A percentile compares a stretch with the other conserved stretches of the same genome.
Evolutionary conservation across 2,113 vertebrate species (phyloP).

Genomic region (Miniopterus natalensis): DNA sequence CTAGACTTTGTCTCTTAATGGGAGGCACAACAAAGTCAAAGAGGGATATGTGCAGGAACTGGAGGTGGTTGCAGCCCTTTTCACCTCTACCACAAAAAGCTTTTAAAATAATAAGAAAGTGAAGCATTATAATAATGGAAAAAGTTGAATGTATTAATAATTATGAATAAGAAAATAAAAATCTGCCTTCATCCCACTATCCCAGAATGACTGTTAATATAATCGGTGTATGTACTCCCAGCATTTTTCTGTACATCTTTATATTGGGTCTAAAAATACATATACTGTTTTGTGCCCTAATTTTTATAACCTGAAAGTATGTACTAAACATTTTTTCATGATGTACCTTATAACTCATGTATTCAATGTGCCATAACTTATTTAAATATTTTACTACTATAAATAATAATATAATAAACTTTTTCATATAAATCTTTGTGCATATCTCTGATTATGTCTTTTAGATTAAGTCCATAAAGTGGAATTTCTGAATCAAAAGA

Average conservation of each 20-base stretch:
- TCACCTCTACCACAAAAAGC: not conserved
- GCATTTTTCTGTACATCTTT: not conserved
- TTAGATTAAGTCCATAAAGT: slow-evolving; percentile 10
- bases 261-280: not conserved
- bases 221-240: not conserved
- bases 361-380: not conserved
- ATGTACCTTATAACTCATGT: not conserved
- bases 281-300: not conserved
- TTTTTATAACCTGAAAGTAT: not conserved
- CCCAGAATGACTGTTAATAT: not conserved
- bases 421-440: not conserved
- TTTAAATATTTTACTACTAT: not conserved
- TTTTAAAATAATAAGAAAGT: not conserved
- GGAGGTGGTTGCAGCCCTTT: not conserved
- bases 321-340: not conserved
- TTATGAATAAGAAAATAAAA: slow-evolving; percentile 25
- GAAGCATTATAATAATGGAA: not conserved
- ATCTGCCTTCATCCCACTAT: not conserved
- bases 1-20: not conserved
- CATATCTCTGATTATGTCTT: not conserved
- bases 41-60: not conserved
- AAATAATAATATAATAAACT: not conserved
- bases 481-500: not conserved
- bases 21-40: not conserved
- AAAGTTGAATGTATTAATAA: not conserved